phyloP scores from a whole-genome alignment of 2,888 invertebrate species.

The Hirtodrosophila duncani region DNA sequence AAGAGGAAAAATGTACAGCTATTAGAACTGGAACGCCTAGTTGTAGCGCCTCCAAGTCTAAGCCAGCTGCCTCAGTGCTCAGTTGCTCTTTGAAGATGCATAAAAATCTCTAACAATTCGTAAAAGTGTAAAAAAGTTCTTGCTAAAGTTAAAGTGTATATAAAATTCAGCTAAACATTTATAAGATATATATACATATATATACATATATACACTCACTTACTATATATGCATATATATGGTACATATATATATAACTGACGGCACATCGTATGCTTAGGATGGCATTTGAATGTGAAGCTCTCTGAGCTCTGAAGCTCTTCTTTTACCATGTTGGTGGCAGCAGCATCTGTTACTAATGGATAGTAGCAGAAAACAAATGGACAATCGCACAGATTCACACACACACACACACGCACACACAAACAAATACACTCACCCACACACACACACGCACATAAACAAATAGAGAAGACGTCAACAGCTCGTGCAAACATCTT shows the following conservation, averaged over 20 bases:
- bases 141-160: too few species aligned
- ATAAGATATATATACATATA: too few species aligned
- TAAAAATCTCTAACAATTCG: too few species aligned
- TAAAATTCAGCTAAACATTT: neutral
- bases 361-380: constrained; percentile 70
- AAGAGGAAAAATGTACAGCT: too few species aligned
- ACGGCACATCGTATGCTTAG: constrained; percentile 47
- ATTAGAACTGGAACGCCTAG: too few species aligned
- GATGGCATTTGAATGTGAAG: constrained; percentile 65
- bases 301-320: constrained; percentile 6
- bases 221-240: constrained; percentile 31
- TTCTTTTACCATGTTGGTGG: constrained; percentile 48
- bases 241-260: constrained; percentile 47
- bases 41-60: too few species aligned
- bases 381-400: constrained; percentile 64
- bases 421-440: constrained; percentile 5
- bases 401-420: constrained; percentile 9
- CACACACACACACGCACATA: too few species aligned
- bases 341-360: constrained; percentile 69
- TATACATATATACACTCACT: too few species aligned
- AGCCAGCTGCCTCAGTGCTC: too few species aligned
- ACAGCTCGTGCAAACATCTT: constrained; percentile 72
- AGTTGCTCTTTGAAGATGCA: too few species aligned
- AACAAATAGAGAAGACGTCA: constrained; percentile 30
- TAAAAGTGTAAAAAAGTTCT: too few species aligned